Percentiles rank a stretch among this genome's conserved stretches.
phyloP scores from a whole-genome alignment of 2,113 vertebrate species.

The Tamias sibiricus region DNA sequence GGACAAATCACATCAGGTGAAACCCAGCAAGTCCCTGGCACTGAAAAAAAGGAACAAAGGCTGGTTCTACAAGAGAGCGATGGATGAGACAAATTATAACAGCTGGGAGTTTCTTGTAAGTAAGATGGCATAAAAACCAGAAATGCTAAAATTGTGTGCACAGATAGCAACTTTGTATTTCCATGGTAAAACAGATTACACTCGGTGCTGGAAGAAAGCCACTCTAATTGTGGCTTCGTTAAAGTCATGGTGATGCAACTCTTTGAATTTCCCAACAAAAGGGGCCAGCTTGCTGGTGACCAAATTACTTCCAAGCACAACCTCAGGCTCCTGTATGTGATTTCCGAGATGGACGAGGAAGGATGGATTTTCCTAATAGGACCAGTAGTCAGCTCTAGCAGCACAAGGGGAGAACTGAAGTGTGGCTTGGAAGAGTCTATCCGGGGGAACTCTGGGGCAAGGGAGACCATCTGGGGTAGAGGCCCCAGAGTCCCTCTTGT shows the following conservation, averaged over 20 bases:
- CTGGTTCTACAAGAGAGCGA: conserved; percentile 87
- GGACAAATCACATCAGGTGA: conserved; percentile 92
- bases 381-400: conserved; percentile 64
- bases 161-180: conserved; percentile 81
- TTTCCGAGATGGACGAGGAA: conserved; percentile 79
- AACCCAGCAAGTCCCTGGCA: conserved; percentile 91
- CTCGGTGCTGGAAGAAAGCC: conserved; percentile 76
- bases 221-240: conserved; percentile 82
- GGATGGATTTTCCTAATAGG: conserved; percentile 74
- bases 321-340: conserved; percentile 70
- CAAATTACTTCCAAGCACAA: conserved; percentile 79
- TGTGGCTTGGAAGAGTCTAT: neutral
- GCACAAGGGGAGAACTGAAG: conserved; percentile 51
- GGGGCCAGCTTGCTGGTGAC: conserved; percentile 81
- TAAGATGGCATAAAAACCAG: conserved; percentile 86
- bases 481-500: neutral
- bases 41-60: conserved; percentile 89
- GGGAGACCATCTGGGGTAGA: neutral
- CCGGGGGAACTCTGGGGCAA: neutral
- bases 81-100: conserved; percentile 91
- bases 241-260: conserved; percentile 73
- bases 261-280: conserved; percentile 83
- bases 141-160: conserved; percentile 87
- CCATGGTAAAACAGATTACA: conserved; percentile 79
- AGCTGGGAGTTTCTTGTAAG: conserved; percentile 89